Base-by-base conservation (phyloP, 2,797 vertebrate species). In the Apodemus agrarius region DNA sequence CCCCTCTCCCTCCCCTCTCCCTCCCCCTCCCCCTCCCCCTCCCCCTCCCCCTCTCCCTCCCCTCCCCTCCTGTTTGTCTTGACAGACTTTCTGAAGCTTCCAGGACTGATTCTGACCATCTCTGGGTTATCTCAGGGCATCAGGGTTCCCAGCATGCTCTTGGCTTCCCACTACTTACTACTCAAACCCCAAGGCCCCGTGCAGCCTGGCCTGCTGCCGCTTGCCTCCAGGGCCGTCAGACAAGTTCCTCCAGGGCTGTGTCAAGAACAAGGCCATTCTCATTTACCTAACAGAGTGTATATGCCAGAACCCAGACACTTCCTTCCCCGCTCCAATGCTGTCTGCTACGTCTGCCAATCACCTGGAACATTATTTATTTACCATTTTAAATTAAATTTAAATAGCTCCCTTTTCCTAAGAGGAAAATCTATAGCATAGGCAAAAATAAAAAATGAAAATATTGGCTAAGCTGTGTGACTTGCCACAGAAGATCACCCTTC, bases 321-420 rank as follows among this genome's bases (percentile, higher is more conserved):
- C 26, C 61, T 85, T 88, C 67, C 61, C 61, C 59, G 5, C 21
- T 4, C 0, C 61, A 54, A 29, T 40, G 13, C 16, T 46, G 10
- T 65, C 24, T 43, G 31, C 43, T 65, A 34, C 80, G 72, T 91
- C 87, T 96, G 57, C 52, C 87, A 84, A 84, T 40, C 57, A 72
- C 22, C 49, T 34, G 19, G 75, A 89, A 54, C 9, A 26, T 13
- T 21, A 52, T 65, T 86, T 63, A 82, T 43, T 80, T 80, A 75
- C 54, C 46, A 59, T 79, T 61, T 89, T 46, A n/a, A 89, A 79
- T 79, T 79, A 52, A 79, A 90, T 34, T 90, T 79, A 79, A 79
- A 65, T 4, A 37, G 22, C 43, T 46, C 8, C 46, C 59, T 43
- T 2, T 37, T 82, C 81, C 79, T 76, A 83, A 93, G 43, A 74